phyloP scores from a whole-genome alignment of 1,140 invertebrate species.

The Eumeta japonica region DNA sequence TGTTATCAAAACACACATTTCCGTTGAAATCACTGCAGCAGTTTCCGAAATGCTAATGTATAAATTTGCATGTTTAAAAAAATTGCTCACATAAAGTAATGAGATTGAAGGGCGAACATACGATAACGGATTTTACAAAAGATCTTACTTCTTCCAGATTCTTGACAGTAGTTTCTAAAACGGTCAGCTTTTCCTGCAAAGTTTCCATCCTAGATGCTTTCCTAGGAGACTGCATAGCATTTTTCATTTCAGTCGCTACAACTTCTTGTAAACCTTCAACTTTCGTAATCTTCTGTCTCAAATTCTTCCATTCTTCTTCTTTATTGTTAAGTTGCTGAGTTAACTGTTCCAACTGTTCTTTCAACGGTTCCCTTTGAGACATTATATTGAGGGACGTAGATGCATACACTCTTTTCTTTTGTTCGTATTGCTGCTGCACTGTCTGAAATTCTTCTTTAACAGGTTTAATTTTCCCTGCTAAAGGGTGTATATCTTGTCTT shows the following conservation, averaged over 20 bases:
- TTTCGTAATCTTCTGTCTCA: conserved; percentile 54
- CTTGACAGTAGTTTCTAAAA: conserved; percentile 42
- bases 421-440: conserved; percentile 53
- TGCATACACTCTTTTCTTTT: conserved; percentile 53
- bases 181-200: conserved; percentile 42
- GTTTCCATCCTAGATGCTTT: conserved; percentile 51
- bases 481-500: conserved; percentile 48
- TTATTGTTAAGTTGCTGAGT: conserved; percentile 45
- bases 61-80: too few relatives aligned
- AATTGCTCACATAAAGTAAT: not conserved
- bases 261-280: conserved; percentile 54
- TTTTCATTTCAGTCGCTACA: conserved; percentile 53
- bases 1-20: too few relatives aligned
- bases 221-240: conserved; percentile 47
- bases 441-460: conserved; percentile 51
- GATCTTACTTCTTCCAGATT: conserved; percentile 44
- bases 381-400: conserved; percentile 53
- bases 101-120: not conserved
- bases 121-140: conserved; percentile 3
- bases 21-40: too few relatives aligned
- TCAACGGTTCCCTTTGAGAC: conserved; percentile 54
- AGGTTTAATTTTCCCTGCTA: conserved; percentile 49
- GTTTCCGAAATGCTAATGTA: too few relatives aligned
- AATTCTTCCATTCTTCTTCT: conserved; percentile 56
- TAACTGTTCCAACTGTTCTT: conserved; percentile 43